Conservation (phyloP, 64 coral and sea anemone species). For the Montipora sp. region DNA sequence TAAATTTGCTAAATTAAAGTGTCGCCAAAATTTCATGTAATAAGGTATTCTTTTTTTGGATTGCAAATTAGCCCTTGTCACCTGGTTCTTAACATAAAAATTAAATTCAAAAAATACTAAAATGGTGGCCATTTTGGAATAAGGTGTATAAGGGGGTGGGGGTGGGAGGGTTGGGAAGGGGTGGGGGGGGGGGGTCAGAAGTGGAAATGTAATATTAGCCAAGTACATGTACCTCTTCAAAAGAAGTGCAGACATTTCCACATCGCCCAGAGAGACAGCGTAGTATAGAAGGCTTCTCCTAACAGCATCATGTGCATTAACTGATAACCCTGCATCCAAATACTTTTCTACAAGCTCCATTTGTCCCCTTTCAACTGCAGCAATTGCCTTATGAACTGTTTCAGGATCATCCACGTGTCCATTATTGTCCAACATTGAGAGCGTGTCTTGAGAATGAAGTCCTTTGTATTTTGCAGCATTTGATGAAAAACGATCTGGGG, state of each 20-base stretch:
- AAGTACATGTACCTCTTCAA: conserved; percentile 68
- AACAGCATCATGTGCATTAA: conserved; percentile 77
- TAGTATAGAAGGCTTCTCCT: conserved; percentile 86
- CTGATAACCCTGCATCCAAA: conserved; percentile 80
- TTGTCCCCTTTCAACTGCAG: conserved; percentile 68
- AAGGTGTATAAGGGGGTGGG: too few relatives aligned
- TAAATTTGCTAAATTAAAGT: too few relatives aligned
- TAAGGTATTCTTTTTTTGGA: too few relatives aligned
- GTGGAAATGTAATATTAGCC: too few relatives aligned
- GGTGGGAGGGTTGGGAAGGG: too few relatives aligned
- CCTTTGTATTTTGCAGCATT: conserved; percentile 12
- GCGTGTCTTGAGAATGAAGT: conserved; percentile 1
- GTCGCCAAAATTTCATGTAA: too few relatives aligned
- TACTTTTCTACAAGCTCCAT: conserved; percentile 64
- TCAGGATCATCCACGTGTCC: neutral
- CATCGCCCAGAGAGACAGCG: conserved; percentile 80
- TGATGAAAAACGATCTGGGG: conserved; percentile 3
- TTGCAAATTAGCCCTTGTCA: too few relatives aligned
- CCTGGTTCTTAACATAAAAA: too few relatives aligned
- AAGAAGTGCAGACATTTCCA: conserved; percentile 80
- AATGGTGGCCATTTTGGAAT: too few relatives aligned
- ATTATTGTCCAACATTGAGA: neutral
- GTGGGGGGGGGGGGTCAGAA: too few relatives aligned
- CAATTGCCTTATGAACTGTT: neutral
- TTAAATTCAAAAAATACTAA: too few relatives aligned